A percentile compares a stretch with the other conserved stretches of the same genome.
phyloP scores from a whole-genome alignment of 2,888 invertebrate species.

The Drosophila nigricruria region DNA sequence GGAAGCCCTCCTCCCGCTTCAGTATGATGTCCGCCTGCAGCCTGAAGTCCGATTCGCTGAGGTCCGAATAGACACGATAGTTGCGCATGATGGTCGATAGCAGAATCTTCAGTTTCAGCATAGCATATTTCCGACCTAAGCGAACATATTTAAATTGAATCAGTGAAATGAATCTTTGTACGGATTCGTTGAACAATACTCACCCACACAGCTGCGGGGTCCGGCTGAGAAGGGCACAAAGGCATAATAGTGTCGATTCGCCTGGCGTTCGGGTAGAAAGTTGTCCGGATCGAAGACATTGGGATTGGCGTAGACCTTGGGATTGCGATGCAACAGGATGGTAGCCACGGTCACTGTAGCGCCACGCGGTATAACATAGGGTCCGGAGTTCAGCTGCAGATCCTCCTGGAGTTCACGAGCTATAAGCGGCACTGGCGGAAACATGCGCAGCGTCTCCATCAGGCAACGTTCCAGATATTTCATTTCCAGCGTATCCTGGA shows the following conservation, averaged over 20 bases:
- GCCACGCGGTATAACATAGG: conserved; percentile 89
- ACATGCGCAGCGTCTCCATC: conserved; percentile 92
- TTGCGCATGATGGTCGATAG: conserved; percentile 91
- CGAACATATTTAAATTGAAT: background rate
- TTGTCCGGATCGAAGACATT: conserved; percentile 93
- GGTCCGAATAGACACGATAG: conserved; percentile 89
- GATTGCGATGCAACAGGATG: conserved; percentile 89
- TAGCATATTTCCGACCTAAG: conserved; percentile 91
- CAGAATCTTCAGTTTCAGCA: conserved; percentile 92
- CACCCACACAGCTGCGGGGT: conserved; percentile 92
- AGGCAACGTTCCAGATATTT: conserved; percentile 93
- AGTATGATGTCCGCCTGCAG: conserved; percentile 92
- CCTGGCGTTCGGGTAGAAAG: conserved; percentile 92
- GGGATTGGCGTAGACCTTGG: conserved; percentile 91
- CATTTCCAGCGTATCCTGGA: conserved; percentile 94
- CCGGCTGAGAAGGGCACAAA: conserved; percentile 94
- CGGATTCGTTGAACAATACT: conserved; percentile 75
- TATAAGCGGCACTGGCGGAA: conserved; percentile 92
- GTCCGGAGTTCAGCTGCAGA: conserved; percentile 89
- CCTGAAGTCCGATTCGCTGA: conserved; percentile 89
- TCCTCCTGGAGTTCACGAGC: conserved; percentile 91
- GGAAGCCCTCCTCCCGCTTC: conserved; percentile 92
- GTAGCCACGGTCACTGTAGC: conserved; percentile 88
- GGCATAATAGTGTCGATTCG: conserved; percentile 92
- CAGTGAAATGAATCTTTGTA: background rate